These are phyloP conservation scores for Euzetes globulus DNA, from an alignment of 2,888 invertebrate species.

Conservation along the genomic window DNA sequence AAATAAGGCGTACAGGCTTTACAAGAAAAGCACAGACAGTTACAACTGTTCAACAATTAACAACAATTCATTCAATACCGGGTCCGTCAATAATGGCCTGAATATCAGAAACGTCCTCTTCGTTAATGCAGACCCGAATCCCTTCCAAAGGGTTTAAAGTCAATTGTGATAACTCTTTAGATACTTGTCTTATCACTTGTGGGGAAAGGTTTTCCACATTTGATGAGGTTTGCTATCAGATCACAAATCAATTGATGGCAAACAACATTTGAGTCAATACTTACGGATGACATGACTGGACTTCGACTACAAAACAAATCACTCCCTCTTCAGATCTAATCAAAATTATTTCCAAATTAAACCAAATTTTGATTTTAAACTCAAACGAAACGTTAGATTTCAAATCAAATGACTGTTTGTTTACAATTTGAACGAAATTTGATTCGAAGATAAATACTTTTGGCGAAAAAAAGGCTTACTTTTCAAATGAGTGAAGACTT, in stretches of 20 bases:
- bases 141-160: conserved; percentile 79
- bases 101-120: conserved; percentile 87
- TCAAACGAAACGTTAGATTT: background rate
- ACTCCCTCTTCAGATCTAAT: background rate
- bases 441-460: background rate
- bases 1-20: conserved; percentile 83
- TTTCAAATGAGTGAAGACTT: background rate
- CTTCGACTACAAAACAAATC: background rate
- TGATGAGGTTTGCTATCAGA: conserved; percentile 49
- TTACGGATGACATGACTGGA: conserved; percentile 25
- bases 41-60: background rate
- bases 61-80: conserved; percentile 49
- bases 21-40: conserved; percentile 39
- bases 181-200: conserved; percentile 76
- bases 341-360: background rate
- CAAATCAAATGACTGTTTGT: background rate
- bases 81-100: conserved; percentile 87
- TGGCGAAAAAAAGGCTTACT: background rate
- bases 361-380: background rate
- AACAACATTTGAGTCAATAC: background rate
- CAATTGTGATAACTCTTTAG: conserved; percentile 78
- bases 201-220: conserved; percentile 92
- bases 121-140: conserved; percentile 77
- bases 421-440: background rate
- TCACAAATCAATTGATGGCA: background rate